Percentiles rank a stretch among this genome's conserved stretches.
These are phyloP conservation scores for Hyperoplus lanceolatus DNA, from an alignment of 2,797 vertebrate genomes.

Conservation along the genomic window DNA sequence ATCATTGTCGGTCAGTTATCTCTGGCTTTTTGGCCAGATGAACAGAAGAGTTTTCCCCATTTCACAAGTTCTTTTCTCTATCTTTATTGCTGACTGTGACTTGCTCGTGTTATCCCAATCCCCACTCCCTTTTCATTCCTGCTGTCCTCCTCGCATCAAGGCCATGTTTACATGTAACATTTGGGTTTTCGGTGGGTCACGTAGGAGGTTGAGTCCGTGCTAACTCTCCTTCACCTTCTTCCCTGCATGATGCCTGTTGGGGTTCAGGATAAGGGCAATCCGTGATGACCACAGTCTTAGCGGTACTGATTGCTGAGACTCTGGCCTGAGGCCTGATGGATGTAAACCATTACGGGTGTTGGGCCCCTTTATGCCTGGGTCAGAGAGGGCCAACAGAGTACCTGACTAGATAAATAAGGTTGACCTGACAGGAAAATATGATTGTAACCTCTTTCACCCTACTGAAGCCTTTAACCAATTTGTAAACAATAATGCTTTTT, in stretches of 20 bases:
- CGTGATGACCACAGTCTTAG: constrained; percentile 37
- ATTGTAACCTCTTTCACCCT: constrained; percentile 60
- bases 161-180: constrained; percentile 17
- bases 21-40: constrained; percentile 6
- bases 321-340: constrained; percentile 78
- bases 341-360: constrained; percentile 71
- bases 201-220: constrained; percentile 7
- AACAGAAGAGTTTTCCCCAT: constrained; percentile 31
- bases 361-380: constrained; percentile 52
- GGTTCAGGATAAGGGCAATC: constrained; percentile 73
- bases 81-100: constrained; percentile 41
- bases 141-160: constrained; percentile 42
- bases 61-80: constrained; percentile 26
- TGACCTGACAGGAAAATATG: constrained; percentile 63
- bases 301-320: constrained; percentile 25
- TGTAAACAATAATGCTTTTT: constrained; percentile 26
- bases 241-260: constrained; percentile 46
- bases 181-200: constrained; percentile 35
- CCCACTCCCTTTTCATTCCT: constrained; percentile 43
- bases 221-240: constrained; percentile 27
- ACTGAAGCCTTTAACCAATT: constrained; percentile 42
- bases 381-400: constrained; percentile 51
- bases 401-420: constrained; percentile 66
- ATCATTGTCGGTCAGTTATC: constrained; percentile 38
- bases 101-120: constrained; percentile 24